Evolutionary conservation across 2,797 vertebrate species (phyloP).

Genomic region (Aplochiton taeniatus): DNA sequence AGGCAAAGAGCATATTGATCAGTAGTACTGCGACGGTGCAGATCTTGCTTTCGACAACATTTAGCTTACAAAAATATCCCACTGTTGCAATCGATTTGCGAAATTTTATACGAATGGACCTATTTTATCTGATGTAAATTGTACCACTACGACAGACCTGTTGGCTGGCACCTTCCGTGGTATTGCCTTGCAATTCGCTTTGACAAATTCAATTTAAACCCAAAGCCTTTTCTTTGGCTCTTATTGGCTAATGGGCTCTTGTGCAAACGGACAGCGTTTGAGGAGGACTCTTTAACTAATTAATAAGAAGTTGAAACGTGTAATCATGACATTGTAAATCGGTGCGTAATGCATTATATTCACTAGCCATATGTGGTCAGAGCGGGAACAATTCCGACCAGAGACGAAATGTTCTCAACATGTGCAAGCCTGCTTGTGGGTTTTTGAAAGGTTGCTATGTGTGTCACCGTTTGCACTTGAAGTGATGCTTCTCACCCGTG

Average conservation of each 20-base stretch:
- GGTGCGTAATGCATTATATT: background rate
- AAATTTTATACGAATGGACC: background rate
- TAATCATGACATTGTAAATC: background rate
- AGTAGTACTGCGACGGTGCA: background rate
- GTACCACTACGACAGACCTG: no score
- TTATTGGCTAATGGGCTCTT: background rate
- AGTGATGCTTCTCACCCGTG: constrained; percentile 27
- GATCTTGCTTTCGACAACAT: background rate
- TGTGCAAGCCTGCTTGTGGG: background rate
- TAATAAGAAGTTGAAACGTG: background rate
- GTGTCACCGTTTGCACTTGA: constrained; percentile 3
- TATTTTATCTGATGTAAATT: background rate
- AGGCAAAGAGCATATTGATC: background rate
- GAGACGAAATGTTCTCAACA: background rate
- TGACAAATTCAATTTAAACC: no score
- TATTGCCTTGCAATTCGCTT: no score
- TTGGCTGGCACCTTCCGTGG: no score
- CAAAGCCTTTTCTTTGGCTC: background rate
- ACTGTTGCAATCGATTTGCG: background rate
- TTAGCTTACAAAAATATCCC: background rate
- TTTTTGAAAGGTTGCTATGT: constrained; percentile 1
- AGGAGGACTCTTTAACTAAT: background rate
- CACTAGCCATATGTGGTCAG: background rate
- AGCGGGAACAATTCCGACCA: no score
- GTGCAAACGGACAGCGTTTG: background rate